phyloP scores from a whole-genome alignment of 2,113 vertebrate genomes.

The Nothoprocta perdicaria region DNA sequence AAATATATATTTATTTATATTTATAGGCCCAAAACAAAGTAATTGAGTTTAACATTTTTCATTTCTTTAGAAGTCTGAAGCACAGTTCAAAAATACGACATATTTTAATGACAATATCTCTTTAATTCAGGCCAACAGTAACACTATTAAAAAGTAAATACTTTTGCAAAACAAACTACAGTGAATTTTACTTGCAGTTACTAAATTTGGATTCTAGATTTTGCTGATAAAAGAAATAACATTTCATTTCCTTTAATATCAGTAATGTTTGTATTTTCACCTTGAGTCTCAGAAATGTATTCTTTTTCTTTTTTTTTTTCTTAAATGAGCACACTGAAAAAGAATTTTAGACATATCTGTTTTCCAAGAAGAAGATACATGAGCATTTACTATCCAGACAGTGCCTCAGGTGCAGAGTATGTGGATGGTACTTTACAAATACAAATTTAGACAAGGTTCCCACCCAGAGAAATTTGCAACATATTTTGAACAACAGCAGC shows the following conservation, averaged over 20 bases:
- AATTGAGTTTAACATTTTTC: background rate
- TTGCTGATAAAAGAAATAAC: background rate
- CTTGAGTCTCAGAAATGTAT: background rate
- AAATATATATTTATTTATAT: background rate
- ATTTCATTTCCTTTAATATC: background rate
- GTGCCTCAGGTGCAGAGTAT: background rate
- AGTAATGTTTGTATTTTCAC: background rate
- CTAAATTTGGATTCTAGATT: background rate
- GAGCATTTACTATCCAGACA: background rate
- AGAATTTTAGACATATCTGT: background rate
- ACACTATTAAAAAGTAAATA: background rate
- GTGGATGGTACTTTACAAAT: background rate
- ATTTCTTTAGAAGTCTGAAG: background rate
- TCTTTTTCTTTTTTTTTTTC: background rate
- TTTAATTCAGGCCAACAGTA: background rate
- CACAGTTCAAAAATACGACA: background rate
- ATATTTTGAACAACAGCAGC: background rate
- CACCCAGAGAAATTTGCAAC: constrained; percentile 3
- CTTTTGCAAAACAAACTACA: background rate
- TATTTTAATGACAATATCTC: background rate
- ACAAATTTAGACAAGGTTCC: constrained; percentile 26
- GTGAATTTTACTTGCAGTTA: background rate
- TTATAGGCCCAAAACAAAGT: background rate
- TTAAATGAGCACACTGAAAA: background rate
- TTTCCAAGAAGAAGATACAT: background rate